Evolutionary conservation across 1,140 invertebrate species (phyloP).

Genomic region (Oreohelix idahoensis): DNA sequence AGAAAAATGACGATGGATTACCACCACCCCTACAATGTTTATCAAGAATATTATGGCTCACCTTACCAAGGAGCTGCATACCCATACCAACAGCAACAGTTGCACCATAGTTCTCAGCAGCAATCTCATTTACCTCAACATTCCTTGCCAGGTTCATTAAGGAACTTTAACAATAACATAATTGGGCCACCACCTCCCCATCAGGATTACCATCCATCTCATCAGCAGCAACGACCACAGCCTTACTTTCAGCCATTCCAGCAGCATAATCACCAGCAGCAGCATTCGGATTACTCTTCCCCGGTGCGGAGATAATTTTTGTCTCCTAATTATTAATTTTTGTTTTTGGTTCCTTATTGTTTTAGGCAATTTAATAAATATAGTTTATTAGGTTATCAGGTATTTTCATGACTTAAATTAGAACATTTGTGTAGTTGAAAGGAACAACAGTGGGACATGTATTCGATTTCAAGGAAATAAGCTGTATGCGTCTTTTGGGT

Average conservation of each 20-base stretch:
- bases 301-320: slow-evolving; percentile 4
- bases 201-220: background rate
- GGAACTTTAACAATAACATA: slow-evolving; percentile 28
- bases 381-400: too few species aligned
- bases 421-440: too few species aligned
- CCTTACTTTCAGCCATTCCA: background rate
- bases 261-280: background rate
- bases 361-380: too few species aligned
- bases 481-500: too few species aligned
- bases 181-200: background rate
- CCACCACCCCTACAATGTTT: slow-evolving; percentile 46
- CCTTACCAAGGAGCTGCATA: slow-evolving; percentile 42
- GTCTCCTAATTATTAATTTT: background rate
- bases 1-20: slow-evolving; percentile 46
- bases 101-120: background rate
- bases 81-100: background rate
- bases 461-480: too few species aligned
- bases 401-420: too few species aligned
- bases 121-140: slow-evolving; percentile 6
- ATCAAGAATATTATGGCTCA: slow-evolving; percentile 44
- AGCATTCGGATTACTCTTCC: slow-evolving; percentile 11
- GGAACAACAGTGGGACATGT: too few species aligned
- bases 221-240: slow-evolving; percentile 14
- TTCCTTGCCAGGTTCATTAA: background rate
- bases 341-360: background rate